Base-by-base conservation (phyloP, 2,888 invertebrate genomes). In the Andrena flavipes region DNA sequence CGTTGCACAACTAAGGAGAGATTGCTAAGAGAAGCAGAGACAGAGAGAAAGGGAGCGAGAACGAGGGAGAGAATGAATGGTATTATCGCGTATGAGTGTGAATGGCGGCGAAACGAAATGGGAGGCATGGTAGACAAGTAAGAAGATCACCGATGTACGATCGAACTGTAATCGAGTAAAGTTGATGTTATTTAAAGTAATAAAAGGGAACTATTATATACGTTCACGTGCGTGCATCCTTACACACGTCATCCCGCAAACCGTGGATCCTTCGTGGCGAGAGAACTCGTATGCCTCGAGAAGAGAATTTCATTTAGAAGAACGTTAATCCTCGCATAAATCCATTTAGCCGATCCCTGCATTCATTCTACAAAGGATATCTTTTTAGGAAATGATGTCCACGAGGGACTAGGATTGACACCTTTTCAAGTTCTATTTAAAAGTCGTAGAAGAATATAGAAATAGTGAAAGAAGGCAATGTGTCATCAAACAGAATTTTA, bases 161-260 rank as follows among this genome's bases (percentile, higher is more conserved):
- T 91, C 87, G 86, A 88, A 87, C 85, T 91, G 90, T 91, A 92
- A 86, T 88, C 85, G 88, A 92, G 91, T 92, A 91, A 92, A 92
- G 91, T 93, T 92, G 91, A 92, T 93, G 92, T 93, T 92, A 93
- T 91, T 93, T 91, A 92, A 92, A 88, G 82, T 85, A 88, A 91
- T 85, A 87, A 88, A 81, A 86, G 76, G 79, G 73, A 74, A 82
- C 77, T 84, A 87, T 87, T 88, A 87, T 87, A 84, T 77, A 80
- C 76, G 71, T 87, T 80, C 56, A 72, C 49, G 73, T 77, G 71
- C 74, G 62, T 74, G 33, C 65, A 2, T 71, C 56, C 70, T 74
- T 59, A 62, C 56, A 64, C 56, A 23, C 20, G 48, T 30, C 23
- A 79, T 80, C 80, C 73, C 23, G 56, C 33, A 42, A 59, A 26